phyloP scores from a whole-genome alignment of 2,113 vertebrate species.

The Neoarius graeffei region DNA sequence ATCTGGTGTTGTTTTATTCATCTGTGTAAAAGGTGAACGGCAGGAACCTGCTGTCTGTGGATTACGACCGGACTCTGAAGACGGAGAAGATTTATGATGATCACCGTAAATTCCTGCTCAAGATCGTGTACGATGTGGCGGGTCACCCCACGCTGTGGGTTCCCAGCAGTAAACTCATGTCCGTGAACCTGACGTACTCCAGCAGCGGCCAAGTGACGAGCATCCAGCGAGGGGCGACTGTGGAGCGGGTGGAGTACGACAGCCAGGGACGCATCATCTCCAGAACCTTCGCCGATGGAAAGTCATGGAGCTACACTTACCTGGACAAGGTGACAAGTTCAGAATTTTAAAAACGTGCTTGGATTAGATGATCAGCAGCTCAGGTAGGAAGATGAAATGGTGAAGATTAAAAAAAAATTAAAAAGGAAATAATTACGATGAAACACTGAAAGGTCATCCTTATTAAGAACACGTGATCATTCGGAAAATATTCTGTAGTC shows the following conservation, averaged over 20 bases:
- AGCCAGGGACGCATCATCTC: slow-evolving; percentile 90
- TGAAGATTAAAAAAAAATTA: background rate
- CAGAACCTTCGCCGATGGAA: slow-evolving; percentile 92
- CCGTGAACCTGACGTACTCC: slow-evolving; percentile 94
- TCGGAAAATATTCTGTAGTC: background rate
- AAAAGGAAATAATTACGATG: background rate
- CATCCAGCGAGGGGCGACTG: slow-evolving; percentile 89
- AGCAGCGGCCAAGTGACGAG: slow-evolving; percentile 91
- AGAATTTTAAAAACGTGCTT: background rate
- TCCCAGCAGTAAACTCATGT: slow-evolving; percentile 94
- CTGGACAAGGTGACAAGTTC: slow-evolving; percentile 85
- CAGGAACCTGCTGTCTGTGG: slow-evolving; percentile 95
- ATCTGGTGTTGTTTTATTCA: slow-evolving; percentile 52
- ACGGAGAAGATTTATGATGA: slow-evolving; percentile 99
- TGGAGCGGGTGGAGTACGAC: slow-evolving; percentile 93
- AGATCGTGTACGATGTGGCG: slow-evolving; percentile 90
- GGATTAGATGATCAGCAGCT: background rate
- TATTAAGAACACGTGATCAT: background rate
- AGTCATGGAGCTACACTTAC: slow-evolving; percentile 97
- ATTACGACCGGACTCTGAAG: slow-evolving; percentile 90
- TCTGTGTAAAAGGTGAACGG: slow-evolving; percentile 87
- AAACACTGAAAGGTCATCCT: background rate
- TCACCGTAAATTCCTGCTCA: slow-evolving; percentile 95
- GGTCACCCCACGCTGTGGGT: slow-evolving; percentile 96
- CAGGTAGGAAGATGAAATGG: background rate